A percentile compares a stretch with the other conserved stretches of the same genome.
Conservation (phyloP, 2,888 invertebrate species). For the Synergus umbraculus region DNA sequence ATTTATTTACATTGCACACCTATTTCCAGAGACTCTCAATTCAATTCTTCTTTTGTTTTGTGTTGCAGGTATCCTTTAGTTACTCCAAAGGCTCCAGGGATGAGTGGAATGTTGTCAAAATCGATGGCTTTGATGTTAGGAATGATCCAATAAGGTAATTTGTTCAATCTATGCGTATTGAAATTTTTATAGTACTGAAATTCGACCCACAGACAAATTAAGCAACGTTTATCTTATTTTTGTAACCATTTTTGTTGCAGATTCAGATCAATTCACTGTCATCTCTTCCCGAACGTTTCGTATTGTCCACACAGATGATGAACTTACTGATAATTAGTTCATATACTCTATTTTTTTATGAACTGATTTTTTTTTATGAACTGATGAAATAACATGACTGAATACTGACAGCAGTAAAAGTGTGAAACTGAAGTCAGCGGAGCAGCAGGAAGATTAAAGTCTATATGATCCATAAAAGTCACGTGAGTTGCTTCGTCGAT, state of each 20-base stretch:
- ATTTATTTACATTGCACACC: not conserved
- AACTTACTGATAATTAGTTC: conserved; percentile 40
- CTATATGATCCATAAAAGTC: conserved; percentile 28
- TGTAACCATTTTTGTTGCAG: conserved; percentile 76
- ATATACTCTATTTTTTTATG: conserved; percentile 33
- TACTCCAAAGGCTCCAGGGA: conserved; percentile 87
- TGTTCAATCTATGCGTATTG: too few species aligned
- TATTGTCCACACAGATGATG: conserved; percentile 84
- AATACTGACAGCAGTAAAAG: conserved; percentile 30
- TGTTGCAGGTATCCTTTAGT: conserved; percentile 90
- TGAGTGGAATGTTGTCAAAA: conserved; percentile 91
- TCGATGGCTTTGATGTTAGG: conserved; percentile 89
- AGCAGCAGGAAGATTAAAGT: conserved; percentile 17
- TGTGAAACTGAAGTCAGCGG: conserved; percentile 10
- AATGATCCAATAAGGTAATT: conserved; percentile 90
- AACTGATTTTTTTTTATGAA: conserved; percentile 46
- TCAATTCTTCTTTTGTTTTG: conserved; percentile 46
- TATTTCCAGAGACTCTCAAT: conserved; percentile 11
- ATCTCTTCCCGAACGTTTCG: conserved; percentile 90
- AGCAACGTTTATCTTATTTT: too few species aligned
- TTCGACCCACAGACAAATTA: conserved; percentile 28
- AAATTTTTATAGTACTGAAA: too few species aligned
- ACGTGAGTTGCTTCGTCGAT: conserved; percentile 16
- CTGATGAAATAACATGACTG: conserved; percentile 45
- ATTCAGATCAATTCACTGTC: conserved; percentile 93